Base-by-base conservation (phyloP, 1,140 invertebrate genomes). In the Andrena cerasifolii region DNA sequence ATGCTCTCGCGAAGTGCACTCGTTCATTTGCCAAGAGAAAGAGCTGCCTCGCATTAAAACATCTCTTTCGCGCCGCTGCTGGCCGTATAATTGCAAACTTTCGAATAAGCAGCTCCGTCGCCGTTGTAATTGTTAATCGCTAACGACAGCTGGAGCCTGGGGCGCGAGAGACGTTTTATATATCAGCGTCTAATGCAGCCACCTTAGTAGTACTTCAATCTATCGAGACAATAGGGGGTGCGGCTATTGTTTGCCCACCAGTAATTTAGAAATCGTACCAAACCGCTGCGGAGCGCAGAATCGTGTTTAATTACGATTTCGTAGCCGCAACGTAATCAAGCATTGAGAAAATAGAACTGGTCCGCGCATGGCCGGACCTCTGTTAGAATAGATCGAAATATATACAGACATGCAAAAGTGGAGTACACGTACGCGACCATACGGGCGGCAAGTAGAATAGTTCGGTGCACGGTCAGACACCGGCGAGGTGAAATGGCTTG, bases 401-500 rank as follows among this genome's bases (percentile, higher is more conserved):
- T 14, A 2, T 10, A 33, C 24, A 10, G 4, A 18, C 16, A 31
- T 28, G n/a, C 0, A 12, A 33, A 67, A 75, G 40, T 68, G 33
- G 28, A 47, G 31, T 54, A 21, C 26, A 58, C 28, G 51, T 43
- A n/a, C 6, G 36, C 3, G 33, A 6, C 3, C 14, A 16, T 6
- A 73, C 24, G 28, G 2, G 18, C 24, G 4, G 16, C 5, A 58
- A 40, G 73, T 58, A 47, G 73, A 68, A 54, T 53, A 33, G 26
- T 2, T 14, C 3, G 2, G 10, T 4, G 18, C 24, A 33, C 12
- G 36, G 10, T 12, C 16, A 24, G 47, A 12, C 59, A 36, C 18
- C 33, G 10, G 58, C 6, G 6, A 28, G 43, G 33, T 45, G 66
- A 68, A 68, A 75, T 21, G 21, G 61, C 33, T 53, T 66, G 14